These are phyloP conservation scores for Larimichthys crocea DNA, from an alignment of 2,113 vertebrate species.

Conservation along the genomic window DNA sequence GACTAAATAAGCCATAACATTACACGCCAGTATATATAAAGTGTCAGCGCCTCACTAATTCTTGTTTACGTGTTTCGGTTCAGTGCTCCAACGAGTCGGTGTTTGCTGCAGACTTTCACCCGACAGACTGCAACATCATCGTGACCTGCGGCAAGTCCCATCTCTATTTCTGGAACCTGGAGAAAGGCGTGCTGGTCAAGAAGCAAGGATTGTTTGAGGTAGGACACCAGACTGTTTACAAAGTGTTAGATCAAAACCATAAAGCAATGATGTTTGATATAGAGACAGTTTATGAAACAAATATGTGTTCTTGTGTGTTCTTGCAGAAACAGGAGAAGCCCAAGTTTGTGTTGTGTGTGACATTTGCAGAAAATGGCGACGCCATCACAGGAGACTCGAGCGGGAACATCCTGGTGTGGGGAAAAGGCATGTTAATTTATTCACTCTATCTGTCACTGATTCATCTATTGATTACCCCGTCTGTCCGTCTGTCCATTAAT, in stretches of 20 bases:
- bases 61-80: background rate
- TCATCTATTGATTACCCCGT: conserved; percentile 26
- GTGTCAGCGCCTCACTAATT: background rate
- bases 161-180: conserved; percentile 96
- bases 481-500: conserved; percentile 9
- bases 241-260: background rate
- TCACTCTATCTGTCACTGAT: background rate
- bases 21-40: too few relatives aligned
- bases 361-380: conserved; percentile 98
- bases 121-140: conserved; percentile 94
- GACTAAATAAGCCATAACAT: background rate
- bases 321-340: conserved; percentile 99
- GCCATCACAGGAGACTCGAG: conserved; percentile 98
- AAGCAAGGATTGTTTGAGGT: conserved; percentile 99
- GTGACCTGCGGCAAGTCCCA: conserved; percentile 99
- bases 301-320: conserved; percentile 63
- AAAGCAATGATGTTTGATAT: background rate
- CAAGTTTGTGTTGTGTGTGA: conserved; percentile 98
- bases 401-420: conserved; percentile 98
- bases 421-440: conserved; percentile 85
- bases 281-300: background rate
- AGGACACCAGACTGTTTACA: conserved; percentile 16
- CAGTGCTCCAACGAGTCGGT: conserved; percentile 97
- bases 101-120: conserved; percentile 96
- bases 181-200: conserved; percentile 92